Conservation (phyloP, 2,113 vertebrate genomes). For the Chaenocephalus aceratus region DNA sequence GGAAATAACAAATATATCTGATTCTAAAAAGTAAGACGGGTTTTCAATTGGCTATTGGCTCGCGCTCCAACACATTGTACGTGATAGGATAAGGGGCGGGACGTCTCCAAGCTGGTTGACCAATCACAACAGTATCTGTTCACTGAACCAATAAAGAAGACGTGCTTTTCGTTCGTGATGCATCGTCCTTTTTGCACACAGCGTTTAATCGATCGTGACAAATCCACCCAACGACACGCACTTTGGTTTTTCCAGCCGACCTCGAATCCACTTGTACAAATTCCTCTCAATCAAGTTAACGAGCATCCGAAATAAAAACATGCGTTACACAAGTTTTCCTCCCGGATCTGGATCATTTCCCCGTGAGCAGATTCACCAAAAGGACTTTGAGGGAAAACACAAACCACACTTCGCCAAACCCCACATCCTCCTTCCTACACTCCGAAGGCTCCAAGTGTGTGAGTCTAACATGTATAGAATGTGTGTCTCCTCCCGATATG, state of each 20-base stretch:
- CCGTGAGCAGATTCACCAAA: constrained; percentile 34
- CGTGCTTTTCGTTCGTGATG: constrained; percentile 1
- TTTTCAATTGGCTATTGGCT: too few relatives aligned
- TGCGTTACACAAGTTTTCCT: constrained; percentile 28
- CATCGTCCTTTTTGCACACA: neutral
- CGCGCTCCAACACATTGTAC: too few relatives aligned
- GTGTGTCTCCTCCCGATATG: fast-evolving
- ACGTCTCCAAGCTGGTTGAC: too few relatives aligned
- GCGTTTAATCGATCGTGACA: constrained; percentile 24
- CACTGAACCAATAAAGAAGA: neutral
- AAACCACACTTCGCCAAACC: constrained; percentile 27
- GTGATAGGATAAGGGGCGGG: too few relatives aligned
- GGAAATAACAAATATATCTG: too few relatives aligned
- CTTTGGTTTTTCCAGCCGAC: constrained; percentile 37
- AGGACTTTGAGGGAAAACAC: neutral
- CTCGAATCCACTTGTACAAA: constrained; percentile 54
- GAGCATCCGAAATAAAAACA: constrained; percentile 43
- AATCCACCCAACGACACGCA: constrained; percentile 40
- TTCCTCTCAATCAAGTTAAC: constrained; percentile 49
- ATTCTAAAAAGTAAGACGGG: too few relatives aligned
- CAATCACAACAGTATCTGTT: neutral
- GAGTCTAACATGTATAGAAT: too few relatives aligned
- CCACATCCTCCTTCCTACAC: constrained; percentile 24
- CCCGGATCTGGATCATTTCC: constrained; percentile 4
- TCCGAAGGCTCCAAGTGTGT: too few relatives aligned